Base-by-base conservation (phyloP, 2,797 vertebrate species). In the Megaceryle alcyon region DNA sequence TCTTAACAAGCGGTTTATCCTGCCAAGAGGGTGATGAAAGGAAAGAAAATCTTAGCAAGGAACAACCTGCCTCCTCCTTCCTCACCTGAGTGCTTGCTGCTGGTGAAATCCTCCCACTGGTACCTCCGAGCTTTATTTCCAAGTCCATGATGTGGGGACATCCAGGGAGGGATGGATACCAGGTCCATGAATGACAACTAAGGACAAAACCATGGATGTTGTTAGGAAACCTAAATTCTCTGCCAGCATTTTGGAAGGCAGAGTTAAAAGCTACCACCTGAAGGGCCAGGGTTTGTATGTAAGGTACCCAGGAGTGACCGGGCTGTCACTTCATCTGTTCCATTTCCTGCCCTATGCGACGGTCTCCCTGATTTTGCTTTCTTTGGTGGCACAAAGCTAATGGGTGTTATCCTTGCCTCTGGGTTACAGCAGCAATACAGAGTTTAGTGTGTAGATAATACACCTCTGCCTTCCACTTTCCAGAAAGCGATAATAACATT, bases 121-220 rank as follows among this genome's bases (percentile, higher is more conserved):
- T 59, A 57, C 10, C n/a, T 60, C 43, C 21, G 43, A 79, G 68
- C n/a, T 15, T 54, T 3, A 35, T 35, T 33, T 72, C 43, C 26
- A 49, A 70, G 39, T 5, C 48, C 0, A 0, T 25, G 17, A 19
- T 8, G 14, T 7, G 20, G 25, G 39, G 35, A 37, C 48, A 22
- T 17, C 16, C 3, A 5, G 44, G 5, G 9, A 2, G 12, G 13
- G 5, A 2, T 6, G 13, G 26, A 33, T 53, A 14, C 19, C 26
- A 53, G 26, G 19, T 53, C 66, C 39, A 6, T 8, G 26, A 29
- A 63, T 18, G 29, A 37, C 54, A 73, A 7, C 22, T 18, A 61
- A 39, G 53, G 39, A 44, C n/a, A 86, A 77, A 80, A 28, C 8
- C 25, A 31, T 21, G n/a, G 44, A 46, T 9, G 20, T 9, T 56